phyloP scores from a whole-genome alignment of 1,140 invertebrate genomes.

The Euwallacea fornicatus region DNA sequence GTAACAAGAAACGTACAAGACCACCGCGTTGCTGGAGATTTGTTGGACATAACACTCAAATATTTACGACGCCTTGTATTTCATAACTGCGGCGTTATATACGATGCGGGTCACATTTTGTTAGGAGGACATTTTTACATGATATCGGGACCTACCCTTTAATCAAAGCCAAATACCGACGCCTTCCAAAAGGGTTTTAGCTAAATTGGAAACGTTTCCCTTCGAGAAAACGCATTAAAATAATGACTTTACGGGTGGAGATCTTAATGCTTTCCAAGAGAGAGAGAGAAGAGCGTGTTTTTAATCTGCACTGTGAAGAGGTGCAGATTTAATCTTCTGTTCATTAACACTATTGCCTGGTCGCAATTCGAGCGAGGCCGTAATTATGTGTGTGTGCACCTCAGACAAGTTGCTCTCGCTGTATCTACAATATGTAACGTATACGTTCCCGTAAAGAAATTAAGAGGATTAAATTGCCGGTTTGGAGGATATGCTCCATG shows the following conservation, averaged over 20 bases:
- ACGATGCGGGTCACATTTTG: too few species aligned
- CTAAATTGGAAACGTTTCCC: conserved; percentile 3
- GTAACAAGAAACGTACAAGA: too few species aligned
- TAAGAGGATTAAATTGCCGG: conserved; percentile 23
- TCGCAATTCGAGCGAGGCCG: conserved; percentile 17
- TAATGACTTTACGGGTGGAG: conserved; percentile 16
- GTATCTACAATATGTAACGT: conserved; percentile 9
- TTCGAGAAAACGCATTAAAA: conserved; percentile 22
- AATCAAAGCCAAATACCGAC: not conserved
- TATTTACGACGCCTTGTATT: too few species aligned
- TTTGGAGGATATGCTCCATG: not conserved
- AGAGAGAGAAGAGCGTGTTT: conserved; percentile 10
- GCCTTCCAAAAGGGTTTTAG: not conserved
- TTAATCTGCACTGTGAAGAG: conserved; percentile 15
- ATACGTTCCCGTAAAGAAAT: not conserved
- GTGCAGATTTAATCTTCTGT: conserved; percentile 26
- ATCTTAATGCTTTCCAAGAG: conserved; percentile 20
- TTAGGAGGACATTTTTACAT: too few species aligned
- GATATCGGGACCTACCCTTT: not conserved
- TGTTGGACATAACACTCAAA: too few species aligned
- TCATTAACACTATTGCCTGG: conserved; percentile 27
- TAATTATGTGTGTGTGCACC: conserved; percentile 11
- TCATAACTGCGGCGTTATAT: too few species aligned
- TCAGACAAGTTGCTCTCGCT: conserved; percentile 15
- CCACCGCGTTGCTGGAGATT: too few species aligned